Evolutionary conservation across 2,113 vertebrate genomes (phyloP), one percentile per base, ranked within the genome.

Genomic region (Tachysurus vachellii): DNA sequence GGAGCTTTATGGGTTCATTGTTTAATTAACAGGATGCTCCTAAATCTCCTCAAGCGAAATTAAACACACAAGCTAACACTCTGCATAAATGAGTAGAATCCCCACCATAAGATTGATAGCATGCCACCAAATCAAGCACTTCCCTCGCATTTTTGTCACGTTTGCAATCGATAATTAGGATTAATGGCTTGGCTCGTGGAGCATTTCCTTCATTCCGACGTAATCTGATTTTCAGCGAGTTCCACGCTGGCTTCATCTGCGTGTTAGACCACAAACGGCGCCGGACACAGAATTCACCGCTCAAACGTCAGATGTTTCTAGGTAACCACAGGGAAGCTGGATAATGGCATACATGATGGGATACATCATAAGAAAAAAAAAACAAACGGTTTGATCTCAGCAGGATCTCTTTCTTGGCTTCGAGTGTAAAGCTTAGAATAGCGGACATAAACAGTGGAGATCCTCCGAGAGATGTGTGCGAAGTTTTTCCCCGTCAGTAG

Each of bases 141-240:
- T 23, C 28, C 50, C 31, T 56, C 75, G 68, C 53, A 56, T 81
- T 87, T 89, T 42, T 28, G 61, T 70, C 86, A 87, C 4, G 21
- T 82, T 86, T 53, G 4, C 47, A 68, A 8, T 23, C 13, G 10
- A 47, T 88, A 88, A 86, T 89, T 86, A 73, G 13, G 80, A 88
- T 73, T 87, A 83, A 89, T 85, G 88, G 4, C 16, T 47, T 28
- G 17, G 28, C 47, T 84, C 64, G 61, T 26, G 59, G 23, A 83
- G 54, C 80, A 3, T 83, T 85, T 87, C 59, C 9, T 26, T 36
- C n/a, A 19, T 42, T 26, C 23, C 9, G 11, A 62, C 53, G 23
- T 83, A 88, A 83, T 83, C 66, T 42, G 82, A 87, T 81, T 62
- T 57, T 31, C 21, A 10, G 16, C 68, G 21, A 13, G 21, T 36